Percentiles rank a stretch among this genome's conserved stretches.
Conservation (phyloP, 2,797 vertebrate genomes). For the Myotis planiceps region DNA sequence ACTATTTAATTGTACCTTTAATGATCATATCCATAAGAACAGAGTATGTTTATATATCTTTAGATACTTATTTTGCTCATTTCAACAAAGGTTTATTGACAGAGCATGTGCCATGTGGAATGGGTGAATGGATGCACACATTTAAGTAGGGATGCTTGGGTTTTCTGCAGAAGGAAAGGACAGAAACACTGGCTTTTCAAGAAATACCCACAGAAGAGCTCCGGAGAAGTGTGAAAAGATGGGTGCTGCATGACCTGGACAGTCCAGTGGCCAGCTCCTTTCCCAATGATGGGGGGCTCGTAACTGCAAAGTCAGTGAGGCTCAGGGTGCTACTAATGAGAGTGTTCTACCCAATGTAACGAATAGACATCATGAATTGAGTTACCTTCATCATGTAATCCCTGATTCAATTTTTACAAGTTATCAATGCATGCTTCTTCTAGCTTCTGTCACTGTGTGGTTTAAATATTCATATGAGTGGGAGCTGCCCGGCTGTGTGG, state of each 20-base stretch:
- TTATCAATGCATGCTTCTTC: constrained; percentile 14
- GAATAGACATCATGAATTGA: constrained; percentile 33
- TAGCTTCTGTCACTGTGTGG: constrained; percentile 39
- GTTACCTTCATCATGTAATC: constrained; percentile 32
- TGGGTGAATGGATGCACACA: not conserved
- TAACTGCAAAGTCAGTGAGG: not conserved
- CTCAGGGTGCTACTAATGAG: not conserved
- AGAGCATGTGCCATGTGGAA: not conserved
- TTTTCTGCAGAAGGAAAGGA: not conserved
- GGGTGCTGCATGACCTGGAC: not conserved
- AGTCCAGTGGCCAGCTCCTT: not conserved
- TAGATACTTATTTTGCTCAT: not conserved
- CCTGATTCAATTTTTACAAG: constrained; percentile 31
- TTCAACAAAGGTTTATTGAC: not conserved
- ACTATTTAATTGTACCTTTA: not conserved
- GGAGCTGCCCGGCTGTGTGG: not conserved
- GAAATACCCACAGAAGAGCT: not conserved
- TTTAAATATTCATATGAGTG: constrained; percentile 73
- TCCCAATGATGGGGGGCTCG: not conserved
- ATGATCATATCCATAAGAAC: not conserved
- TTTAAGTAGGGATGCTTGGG: not conserved
- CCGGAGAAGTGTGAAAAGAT: not conserved
- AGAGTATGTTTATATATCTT: not conserved
- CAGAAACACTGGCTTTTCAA: not conserved
- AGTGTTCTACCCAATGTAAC: constrained; percentile 23